Evolutionary conservation across 2,113 vertebrate genomes (phyloP), one percentile per base, ranked within the genome.

Genomic region (Tragelaphus buxtoni): DNA sequence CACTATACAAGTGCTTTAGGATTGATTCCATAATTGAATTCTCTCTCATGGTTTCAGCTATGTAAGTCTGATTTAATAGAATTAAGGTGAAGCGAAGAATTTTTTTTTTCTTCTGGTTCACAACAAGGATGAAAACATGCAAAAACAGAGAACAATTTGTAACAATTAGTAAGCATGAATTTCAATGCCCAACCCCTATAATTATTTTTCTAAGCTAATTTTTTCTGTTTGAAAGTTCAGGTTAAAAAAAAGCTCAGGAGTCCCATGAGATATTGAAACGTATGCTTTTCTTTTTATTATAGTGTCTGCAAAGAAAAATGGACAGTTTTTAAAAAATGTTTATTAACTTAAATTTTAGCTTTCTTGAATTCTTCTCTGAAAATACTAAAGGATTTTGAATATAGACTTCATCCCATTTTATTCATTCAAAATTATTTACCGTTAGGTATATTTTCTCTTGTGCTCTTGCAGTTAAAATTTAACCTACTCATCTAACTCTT

Each of bases 301-400:
- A 4, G 1, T 92, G 4, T 45, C 30, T 88, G 82, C 72, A 93
- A 85, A 92, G 56, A 74, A 39, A 87, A 90, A 91, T 83, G 74
- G 18, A 77, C 18, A 42, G 9, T 53, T 86, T 92, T 4, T 11
- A 2, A 20, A 42, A 58, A 30, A 51, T 60, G 58, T 69, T 91
- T 81, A 88, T 89, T 91, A 89, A 55, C 17, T 89, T 94, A 86
- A 77, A 82, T 83, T 89, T 39, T 90, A 97, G 53, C 72, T 86
- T 49, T 95, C 28, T 89, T 86, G 88, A 92, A 93, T 18, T 83
- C 17, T 83, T 72, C 30, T 39, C 20, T 72, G 24, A 72, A 92
- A 95, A 49, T 28, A 80, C 3, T 53, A 47, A 61, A 53, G 14
- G 26, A 79, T 69, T 95, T 92, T 95, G 42, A 83, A 47, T 82